Evolutionary conservation across 1,140 invertebrate genomes (phyloP).

Genomic region (Chelonus insularis): DNA sequence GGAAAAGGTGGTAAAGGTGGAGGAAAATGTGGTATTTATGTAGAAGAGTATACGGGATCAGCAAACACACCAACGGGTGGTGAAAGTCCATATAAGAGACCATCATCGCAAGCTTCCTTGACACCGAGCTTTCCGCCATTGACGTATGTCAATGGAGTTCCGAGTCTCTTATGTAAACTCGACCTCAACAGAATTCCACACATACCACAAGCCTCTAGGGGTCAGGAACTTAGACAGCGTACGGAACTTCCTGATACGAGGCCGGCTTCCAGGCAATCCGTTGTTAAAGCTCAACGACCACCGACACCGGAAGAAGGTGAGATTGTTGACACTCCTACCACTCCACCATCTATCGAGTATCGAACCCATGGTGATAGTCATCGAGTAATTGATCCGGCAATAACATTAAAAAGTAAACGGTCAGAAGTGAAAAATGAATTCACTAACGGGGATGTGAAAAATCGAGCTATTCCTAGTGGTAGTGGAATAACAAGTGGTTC

Average conservation of each 20-base stretch:
- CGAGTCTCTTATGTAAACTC: constrained; percentile 54
- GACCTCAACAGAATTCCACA: constrained; percentile 50
- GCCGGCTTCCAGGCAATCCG: constrained; percentile 52
- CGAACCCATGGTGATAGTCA: constrained; percentile 33
- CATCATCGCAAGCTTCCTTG: constrained; percentile 41
- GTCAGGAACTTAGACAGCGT: constrained; percentile 58
- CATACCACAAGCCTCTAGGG: constrained; percentile 45
- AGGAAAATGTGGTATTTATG: constrained; percentile 60
- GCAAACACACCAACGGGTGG: constrained; percentile 52
- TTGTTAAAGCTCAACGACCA: constrained; percentile 36
- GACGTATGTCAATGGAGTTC: constrained; percentile 44
- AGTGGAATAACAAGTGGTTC: constrained; percentile 29
- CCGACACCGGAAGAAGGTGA: constrained; percentile 49
- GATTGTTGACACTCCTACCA: constrained; percentile 43
- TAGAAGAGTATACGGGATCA: constrained; percentile 51
- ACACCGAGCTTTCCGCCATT: constrained; percentile 36
- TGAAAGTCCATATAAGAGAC: constrained; percentile 57
- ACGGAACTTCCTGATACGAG: constrained; percentile 63
- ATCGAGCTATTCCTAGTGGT: constrained; percentile 18
- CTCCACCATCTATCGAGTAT: constrained; percentile 29
- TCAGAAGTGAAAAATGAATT: constrained; percentile 3
- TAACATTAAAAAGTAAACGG: neutral
- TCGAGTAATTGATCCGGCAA: constrained; percentile 18
- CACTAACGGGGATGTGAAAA: neutral
- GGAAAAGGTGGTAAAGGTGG: constrained; percentile 65